Base-by-base conservation (phyloP, 2,888 invertebrate genomes). In the Drosophila planitibia region DNA sequence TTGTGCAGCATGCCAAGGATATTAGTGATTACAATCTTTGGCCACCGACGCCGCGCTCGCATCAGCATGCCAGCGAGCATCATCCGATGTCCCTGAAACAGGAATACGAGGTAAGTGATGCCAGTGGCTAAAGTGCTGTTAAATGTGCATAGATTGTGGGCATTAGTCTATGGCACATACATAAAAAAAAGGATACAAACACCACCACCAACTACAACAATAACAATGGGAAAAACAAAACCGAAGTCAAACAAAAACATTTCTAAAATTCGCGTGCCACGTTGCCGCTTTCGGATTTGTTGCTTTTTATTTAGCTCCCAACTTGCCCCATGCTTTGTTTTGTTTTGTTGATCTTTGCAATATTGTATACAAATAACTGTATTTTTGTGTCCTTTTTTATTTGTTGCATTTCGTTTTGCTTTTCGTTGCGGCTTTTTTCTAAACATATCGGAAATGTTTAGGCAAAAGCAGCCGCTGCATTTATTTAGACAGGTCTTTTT, bases 11-110 rank as follows among this genome's bases (percentile, higher is more conserved):
- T 83, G 89, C 93, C 69, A 93, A 93, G 91, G 93, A 93, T 72
- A 92, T 93, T 62, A 80, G 88, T 75, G 93, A 93, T 85, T 93
- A 93, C 82, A 93, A 92, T 89, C 93, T 93, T 78, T 93, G 93
- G 93, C 93, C 93, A 39, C 92, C 92, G 64, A 89, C 91, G 72
- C 87, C 93, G 73, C 91, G 93, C 79, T 93, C 93, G 73, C 93
- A 93, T 82, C 85, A 86, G 72, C 85, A 91, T 88, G 85, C 85
- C 76, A 86, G 91, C 80, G 85, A 86, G 64, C 85, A 86, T 73
- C 85, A 86, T 66, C 91, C 85, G 84, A 93, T 93, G 93, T 91
- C 93, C 69, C 91, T 93, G 91, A 93, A 93, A 75, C 93, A 93
- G 91, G 93, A 93, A 87, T 93, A 93, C 84, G 93, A 93, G 93